Evolutionary conservation across 37 sponge, comb jelly and placozoan genomes (phyloP), one percentile per base, ranked within the genome.

Genomic region (Chondrosia reniformis): DNA sequence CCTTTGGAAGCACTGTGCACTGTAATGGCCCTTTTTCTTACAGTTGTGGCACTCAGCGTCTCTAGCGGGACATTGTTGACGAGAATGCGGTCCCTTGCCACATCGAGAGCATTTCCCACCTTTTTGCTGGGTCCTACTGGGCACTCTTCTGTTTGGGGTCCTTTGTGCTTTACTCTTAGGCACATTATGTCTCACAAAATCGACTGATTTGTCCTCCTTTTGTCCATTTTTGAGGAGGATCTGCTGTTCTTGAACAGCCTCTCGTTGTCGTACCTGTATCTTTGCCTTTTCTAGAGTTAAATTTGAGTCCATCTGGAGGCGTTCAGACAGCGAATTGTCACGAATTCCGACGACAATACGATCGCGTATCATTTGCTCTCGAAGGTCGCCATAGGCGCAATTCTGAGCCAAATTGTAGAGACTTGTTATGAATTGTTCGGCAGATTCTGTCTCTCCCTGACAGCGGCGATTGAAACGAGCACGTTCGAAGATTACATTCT

Each of bases 211-310:
- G 6, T 56, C 58, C 58, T 56, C 58, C 58, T 56, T 6, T 3
- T 56, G 7, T 24, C 52, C 75, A 17, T 25, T 37, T 43, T 45
- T 34, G 21, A 84, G 72, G 24, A 49, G 55, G 27, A 45, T 33
- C 21, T 46, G 63, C 59, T 69, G 84, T 55, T 77, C 84, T 25
- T 54, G 19, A 15, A 77, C 71, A n/a, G 78, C 84, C 72, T 84
- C 78, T 55, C 74, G 49, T 44, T 84, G 84, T 34, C 77, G 66
- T 19, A 84, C 54, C 13, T 31, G 22, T 28, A 28, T 84, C 71
- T 77, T 84, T 19, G 78, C 77, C 31, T 66, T 84, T 44, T 84
- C 84, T 24, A 84, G 69, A 33, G 77, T 81, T 28, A 84, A 46
- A 6, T 44, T 43, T 1, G 84, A 41, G 42, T 84, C 56, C 71